phyloP scores from a whole-genome alignment of 2,888 invertebrate species.

The Limnephilus lunatus region DNA sequence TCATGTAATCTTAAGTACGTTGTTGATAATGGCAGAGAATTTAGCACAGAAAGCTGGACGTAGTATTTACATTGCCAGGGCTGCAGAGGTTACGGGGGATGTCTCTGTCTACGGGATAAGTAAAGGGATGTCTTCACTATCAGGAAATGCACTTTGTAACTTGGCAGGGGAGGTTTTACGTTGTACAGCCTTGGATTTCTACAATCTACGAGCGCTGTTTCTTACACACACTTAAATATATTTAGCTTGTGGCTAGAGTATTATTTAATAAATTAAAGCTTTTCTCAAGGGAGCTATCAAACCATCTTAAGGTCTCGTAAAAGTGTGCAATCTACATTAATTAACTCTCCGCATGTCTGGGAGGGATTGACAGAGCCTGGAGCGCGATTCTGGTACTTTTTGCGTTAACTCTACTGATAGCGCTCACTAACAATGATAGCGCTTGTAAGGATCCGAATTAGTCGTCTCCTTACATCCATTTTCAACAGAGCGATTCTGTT shows the following conservation, averaged over 20 bases:
- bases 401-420: too few species aligned
- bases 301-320: neutral
- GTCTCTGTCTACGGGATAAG: neutral
- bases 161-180: constrained; percentile 13
- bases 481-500: too few species aligned
- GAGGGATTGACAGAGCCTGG: too few species aligned
- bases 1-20: neutral
- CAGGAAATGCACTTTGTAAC: constrained; percentile 40
- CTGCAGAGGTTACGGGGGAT: neutral
- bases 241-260: neutral
- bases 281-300: neutral
- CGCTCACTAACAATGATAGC: too few species aligned
- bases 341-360: too few species aligned
- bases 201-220: neutral
- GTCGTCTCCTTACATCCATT: too few species aligned
- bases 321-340: too few species aligned
- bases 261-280: neutral
- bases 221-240: neutral
- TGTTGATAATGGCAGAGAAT: neutral
- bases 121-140: constrained; percentile 22
- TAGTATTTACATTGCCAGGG: neutral
- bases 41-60: neutral
- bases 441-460: too few species aligned
- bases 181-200: neutral
- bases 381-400: too few species aligned